Evolutionary conservation across 1,140 invertebrate genomes (phyloP).

Genomic region (Temnothorax curvispinosus): DNA sequence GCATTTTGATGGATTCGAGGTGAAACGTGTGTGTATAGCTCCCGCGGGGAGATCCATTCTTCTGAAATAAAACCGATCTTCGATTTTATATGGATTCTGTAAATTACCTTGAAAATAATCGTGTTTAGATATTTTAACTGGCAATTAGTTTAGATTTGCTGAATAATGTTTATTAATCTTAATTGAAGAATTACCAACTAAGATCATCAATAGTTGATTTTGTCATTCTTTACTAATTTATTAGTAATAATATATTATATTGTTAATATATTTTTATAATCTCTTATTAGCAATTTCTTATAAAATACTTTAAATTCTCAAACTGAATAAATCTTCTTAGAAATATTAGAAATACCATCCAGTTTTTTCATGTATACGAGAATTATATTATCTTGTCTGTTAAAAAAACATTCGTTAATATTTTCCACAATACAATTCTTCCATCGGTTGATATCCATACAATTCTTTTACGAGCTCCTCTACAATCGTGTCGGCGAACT

Average conservation of each 20-base stretch:
- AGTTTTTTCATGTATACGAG: not conserved
- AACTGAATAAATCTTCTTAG: not conserved
- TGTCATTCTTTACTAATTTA: not conserved
- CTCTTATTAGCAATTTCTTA: not conserved
- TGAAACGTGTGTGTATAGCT: not conserved
- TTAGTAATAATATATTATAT: not conserved
- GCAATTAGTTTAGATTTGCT: not conserved
- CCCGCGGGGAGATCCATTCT: not conserved
- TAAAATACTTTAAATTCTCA: not conserved
- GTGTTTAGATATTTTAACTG: not conserved
- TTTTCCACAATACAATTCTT: not conserved
- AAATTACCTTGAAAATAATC: not conserved
- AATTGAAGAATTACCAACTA: too few species aligned
- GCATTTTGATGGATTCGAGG: slow-evolving; percentile 55
- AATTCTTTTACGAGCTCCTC: not conserved
- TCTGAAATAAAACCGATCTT: not conserved
- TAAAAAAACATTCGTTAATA: not conserved
- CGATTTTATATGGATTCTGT: not conserved
- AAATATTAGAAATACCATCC: not conserved
- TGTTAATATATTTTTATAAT: not conserved
- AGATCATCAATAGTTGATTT: not conserved
- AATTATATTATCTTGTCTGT: not conserved
- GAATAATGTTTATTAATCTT: not conserved
- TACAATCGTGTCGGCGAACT: not conserved
- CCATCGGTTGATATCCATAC: not conserved